phyloP scores from a whole-genome alignment of 2,797 vertebrate genomes.

The Gobionotothen gibberifrons region DNA sequence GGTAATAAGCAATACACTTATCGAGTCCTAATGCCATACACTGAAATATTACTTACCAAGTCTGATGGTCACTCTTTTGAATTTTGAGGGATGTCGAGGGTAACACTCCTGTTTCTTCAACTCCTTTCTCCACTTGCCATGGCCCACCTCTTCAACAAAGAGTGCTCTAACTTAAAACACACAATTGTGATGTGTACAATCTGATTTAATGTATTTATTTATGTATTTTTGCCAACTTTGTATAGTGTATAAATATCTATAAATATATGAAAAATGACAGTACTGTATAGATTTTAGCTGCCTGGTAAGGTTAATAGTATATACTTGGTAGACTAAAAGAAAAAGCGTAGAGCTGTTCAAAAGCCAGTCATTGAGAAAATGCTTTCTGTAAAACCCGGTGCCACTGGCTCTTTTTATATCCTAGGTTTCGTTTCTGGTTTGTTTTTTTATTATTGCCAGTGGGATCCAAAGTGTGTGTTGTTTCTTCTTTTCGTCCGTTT shows the following conservation, averaged over 20 bases:
- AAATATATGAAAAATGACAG: conserved; percentile 88
- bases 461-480: conserved; percentile 79
- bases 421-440: conserved; percentile 76
- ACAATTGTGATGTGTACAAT: conserved; percentile 86
- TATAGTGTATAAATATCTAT: conserved; percentile 91
- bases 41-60: conserved; percentile 46
- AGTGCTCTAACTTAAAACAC: conserved; percentile 84
- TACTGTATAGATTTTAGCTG: conserved; percentile 91
- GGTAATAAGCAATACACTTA: conserved; percentile 75
- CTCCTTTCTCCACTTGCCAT: conserved; percentile 70
- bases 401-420: conserved; percentile 82
- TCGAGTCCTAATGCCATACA: conserved; percentile 56
- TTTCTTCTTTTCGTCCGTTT: conserved; percentile 73
- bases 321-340: conserved; percentile 87
- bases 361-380: conserved; percentile 84
- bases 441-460: conserved; percentile 78
- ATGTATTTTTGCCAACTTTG: conserved; percentile 89
- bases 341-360: conserved; percentile 85
- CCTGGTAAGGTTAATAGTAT: conserved; percentile 87
- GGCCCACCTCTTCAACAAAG: conserved; percentile 76
- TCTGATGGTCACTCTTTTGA: conserved; percentile 52
- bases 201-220: conserved; percentile 86
- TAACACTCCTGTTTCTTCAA: conserved; percentile 71
- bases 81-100: conserved; percentile 68
- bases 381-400: conserved; percentile 81